Conservation (phyloP, 1,140 invertebrate species). For the Nylanderia fulva region DNA sequence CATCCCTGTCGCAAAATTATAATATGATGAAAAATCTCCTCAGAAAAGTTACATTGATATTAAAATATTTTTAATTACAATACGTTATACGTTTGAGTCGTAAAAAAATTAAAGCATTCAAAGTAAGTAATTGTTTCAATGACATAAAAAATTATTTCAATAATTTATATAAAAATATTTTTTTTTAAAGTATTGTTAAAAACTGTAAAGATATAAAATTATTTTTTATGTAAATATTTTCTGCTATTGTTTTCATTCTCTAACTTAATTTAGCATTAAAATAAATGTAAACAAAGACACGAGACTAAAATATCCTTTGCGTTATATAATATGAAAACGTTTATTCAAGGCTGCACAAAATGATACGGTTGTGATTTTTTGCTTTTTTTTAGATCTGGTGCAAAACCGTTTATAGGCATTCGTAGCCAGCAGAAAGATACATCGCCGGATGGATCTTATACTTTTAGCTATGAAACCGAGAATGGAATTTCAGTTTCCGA, state of each 20-base stretch:
- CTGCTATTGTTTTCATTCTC: background rate
- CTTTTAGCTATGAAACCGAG: constrained; percentile 83
- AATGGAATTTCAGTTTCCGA: constrained; percentile 84
- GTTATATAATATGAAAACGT: background rate
- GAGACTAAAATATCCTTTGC: background rate
- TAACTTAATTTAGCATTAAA: background rate
- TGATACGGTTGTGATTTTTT: constrained; percentile 1
- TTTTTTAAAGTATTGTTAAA: background rate
- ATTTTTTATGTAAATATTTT: background rate
- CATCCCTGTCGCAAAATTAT: background rate
- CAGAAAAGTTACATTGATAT: background rate
- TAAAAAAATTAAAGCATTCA: background rate
- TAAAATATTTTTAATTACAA: constrained; percentile 6
- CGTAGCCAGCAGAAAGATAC: constrained; percentile 80
- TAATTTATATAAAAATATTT: background rate
- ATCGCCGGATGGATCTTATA: constrained; percentile 82
- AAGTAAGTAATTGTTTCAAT: background rate
- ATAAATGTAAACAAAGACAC: background rate
- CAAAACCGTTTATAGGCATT: constrained; percentile 79
- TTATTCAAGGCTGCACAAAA: background rate
- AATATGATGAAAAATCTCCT: background rate
- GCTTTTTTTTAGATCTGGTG: constrained; percentile 21
- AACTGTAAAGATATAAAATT: background rate
- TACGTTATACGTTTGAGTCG: too few relatives aligned
- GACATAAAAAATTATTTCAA: too few relatives aligned